Evolutionary conservation across 2,888 invertebrate genomes (phyloP).

Genomic region (Lottia scabra): DNA sequence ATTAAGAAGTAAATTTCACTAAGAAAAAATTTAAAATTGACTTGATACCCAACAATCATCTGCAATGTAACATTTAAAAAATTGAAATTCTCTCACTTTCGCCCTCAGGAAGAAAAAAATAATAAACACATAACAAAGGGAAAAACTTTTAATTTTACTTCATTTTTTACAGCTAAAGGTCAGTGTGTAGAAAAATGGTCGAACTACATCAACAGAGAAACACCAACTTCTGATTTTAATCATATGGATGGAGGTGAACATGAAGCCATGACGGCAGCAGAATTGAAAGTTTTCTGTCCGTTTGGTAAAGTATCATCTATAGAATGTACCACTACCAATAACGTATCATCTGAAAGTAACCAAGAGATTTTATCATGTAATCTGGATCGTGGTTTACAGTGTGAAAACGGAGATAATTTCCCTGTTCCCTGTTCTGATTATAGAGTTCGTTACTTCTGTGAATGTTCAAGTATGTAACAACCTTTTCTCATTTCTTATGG

Average conservation of each 20-base stretch:
- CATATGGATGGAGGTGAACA: slow-evolving; percentile 30
- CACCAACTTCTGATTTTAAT: slow-evolving; percentile 17
- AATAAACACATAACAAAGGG: too few relatives aligned
- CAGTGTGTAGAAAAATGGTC: slow-evolving; percentile 19
- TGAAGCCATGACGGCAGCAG: slow-evolving; percentile 31
- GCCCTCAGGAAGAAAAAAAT: too few relatives aligned
- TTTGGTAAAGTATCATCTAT: slow-evolving; percentile 50
- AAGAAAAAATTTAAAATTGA: too few relatives aligned
- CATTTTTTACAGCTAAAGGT: neutral
- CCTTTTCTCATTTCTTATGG: too few relatives aligned
- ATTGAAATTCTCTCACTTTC: too few relatives aligned
- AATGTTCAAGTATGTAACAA: slow-evolving; percentile 70
- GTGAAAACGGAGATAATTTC: slow-evolving; percentile 67
- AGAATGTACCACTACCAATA: slow-evolving; percentile 51
- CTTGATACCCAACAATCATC: too few relatives aligned
- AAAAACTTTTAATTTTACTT: too few relatives aligned
- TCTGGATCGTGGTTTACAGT: slow-evolving; percentile 80
- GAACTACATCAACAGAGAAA: slow-evolving; percentile 29
- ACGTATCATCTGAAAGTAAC: slow-evolving; percentile 40
- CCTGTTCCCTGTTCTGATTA: slow-evolving; percentile 52
- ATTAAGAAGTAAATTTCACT: too few relatives aligned
- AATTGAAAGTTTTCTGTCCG: slow-evolving; percentile 37
- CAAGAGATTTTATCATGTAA: slow-evolving; percentile 52
- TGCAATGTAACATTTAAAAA: too few relatives aligned
- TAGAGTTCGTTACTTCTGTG: slow-evolving; percentile 61